These are phyloP conservation scores for Trididemnum miniatum DNA, from an alignment of 23 tunicate genomes.

Conservation along the genomic window DNA sequence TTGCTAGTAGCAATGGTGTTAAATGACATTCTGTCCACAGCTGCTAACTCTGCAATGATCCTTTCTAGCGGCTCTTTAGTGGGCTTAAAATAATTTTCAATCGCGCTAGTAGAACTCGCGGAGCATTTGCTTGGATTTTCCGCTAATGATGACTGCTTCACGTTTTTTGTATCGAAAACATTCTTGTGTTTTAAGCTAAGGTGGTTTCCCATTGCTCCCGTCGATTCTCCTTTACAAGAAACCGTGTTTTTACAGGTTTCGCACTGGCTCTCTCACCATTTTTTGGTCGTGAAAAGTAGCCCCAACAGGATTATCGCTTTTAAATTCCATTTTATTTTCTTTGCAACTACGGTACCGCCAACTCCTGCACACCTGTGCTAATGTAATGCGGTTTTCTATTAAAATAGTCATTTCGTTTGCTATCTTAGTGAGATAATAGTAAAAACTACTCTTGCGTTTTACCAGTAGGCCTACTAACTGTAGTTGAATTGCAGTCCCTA, in stretches of 20 bases:
- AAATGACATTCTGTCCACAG: constrained; percentile 60
- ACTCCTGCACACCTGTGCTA: neutral
- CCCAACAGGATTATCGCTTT: neutral
- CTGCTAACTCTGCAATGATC: constrained; percentile 58
- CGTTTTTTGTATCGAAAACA: no score
- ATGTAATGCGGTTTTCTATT: neutral
- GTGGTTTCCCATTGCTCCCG: neutral
- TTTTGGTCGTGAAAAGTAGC: neutral
- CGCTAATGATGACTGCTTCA: no score
- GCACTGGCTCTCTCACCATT: neutral
- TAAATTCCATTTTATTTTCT: neutral
- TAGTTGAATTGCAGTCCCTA: no score
- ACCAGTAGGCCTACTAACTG: neutral
- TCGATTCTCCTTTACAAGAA: neutral
- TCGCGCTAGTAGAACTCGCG: constrained; percentile 26
- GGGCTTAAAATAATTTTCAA: constrained; percentile 42
- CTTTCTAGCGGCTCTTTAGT: constrained; percentile 55
- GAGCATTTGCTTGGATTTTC: no score
- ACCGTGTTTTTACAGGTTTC: neutral
- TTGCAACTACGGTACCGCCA: neutral
- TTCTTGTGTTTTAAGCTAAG: neutral
- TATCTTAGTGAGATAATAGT: neutral
- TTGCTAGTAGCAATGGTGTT: constrained; percentile 54
- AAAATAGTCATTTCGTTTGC: neutral
- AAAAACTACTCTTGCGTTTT: no score